These are phyloP conservation scores for Arnoldichthys spilopterus DNA, from an alignment of 2,797 vertebrate species.

Conservation along the genomic window DNA sequence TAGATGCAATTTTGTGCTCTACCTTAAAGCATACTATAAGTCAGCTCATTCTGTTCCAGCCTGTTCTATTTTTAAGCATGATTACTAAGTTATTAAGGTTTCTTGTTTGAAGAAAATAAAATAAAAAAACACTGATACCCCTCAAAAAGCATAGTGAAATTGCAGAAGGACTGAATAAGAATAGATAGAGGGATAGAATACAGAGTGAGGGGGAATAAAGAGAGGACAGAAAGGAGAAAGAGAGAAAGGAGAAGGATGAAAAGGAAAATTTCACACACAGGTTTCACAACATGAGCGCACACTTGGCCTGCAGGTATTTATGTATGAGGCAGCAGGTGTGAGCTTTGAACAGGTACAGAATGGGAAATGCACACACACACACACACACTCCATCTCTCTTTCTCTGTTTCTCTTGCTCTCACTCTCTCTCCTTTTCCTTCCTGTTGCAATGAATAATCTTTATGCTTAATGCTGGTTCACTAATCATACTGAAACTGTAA, in stretches of 20 bases:
- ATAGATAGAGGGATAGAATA: constrained; percentile 15
- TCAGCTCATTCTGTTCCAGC: no score
- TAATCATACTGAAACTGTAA: no score
- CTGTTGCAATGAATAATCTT: background rate
- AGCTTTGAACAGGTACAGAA: constrained; percentile 54
- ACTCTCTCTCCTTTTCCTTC: background rate
- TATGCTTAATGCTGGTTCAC: no score
- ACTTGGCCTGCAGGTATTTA: constrained; percentile 44
- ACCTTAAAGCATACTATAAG: no score
- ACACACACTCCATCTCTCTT: constrained; percentile 19
- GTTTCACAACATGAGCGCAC: constrained; percentile 30
- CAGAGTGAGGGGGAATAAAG: constrained; percentile 18
- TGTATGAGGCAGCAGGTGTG: constrained; percentile 48
- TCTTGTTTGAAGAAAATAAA: no score
- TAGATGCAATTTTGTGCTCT: no score
- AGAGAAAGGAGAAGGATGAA: constrained; percentile 30
- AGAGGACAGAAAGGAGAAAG: constrained; percentile 22
- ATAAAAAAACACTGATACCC: no score
- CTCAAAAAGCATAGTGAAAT: no score
- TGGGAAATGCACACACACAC: constrained; percentile 49
- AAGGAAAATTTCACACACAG: constrained; percentile 12
- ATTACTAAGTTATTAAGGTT: no score
- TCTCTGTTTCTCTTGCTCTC: constrained; percentile 34
- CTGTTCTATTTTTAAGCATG: no score
- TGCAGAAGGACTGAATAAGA: background rate